phyloP scores from a whole-genome alignment of 2,888 invertebrate species.

The Tanypteryx hageni region DNA sequence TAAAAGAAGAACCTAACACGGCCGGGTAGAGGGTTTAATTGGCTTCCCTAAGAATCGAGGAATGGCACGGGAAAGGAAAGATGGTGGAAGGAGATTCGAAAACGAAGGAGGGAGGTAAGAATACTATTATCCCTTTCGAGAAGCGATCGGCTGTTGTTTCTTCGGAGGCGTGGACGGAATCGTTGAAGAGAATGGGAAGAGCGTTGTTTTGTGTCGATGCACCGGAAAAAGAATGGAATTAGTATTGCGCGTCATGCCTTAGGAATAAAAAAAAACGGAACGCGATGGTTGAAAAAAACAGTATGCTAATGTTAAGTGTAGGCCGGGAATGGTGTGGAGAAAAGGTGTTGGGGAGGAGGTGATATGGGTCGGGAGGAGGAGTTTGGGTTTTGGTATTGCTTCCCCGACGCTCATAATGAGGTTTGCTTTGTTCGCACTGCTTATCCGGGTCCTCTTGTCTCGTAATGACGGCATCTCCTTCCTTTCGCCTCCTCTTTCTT shows the following conservation, averaged over 20 bases:
- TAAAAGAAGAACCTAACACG: constrained; percentile 6
- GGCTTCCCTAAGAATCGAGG: neutral
- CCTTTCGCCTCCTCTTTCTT: neutral
- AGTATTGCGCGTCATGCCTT: neutral
- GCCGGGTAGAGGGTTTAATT: constrained; percentile 49
- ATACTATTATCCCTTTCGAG: too few relatives aligned
- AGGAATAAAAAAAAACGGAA: neutral
- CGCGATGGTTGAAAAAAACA: neutral
- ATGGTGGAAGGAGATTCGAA: neutral
- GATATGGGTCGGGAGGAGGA: neutral
- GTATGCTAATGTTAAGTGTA: constrained; percentile 15
- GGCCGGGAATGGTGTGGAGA: neutral
- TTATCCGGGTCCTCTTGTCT: neutral
- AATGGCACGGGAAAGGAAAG: neutral
- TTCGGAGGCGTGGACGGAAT: neutral
- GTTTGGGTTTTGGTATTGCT: neutral
- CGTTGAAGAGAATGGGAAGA: neutral
- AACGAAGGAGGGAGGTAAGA: too few relatives aligned
- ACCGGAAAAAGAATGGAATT: neutral
- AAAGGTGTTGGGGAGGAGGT: neutral
- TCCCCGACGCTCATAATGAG: constrained; percentile 34
- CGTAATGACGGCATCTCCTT: neutral
- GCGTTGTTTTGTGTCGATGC: neutral
- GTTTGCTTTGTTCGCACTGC: constrained; percentile 43
- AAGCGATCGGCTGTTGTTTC: constrained; percentile 12